Conservation (phyloP, 2,113 vertebrate species). For the Collichthys lucidus region DNA sequence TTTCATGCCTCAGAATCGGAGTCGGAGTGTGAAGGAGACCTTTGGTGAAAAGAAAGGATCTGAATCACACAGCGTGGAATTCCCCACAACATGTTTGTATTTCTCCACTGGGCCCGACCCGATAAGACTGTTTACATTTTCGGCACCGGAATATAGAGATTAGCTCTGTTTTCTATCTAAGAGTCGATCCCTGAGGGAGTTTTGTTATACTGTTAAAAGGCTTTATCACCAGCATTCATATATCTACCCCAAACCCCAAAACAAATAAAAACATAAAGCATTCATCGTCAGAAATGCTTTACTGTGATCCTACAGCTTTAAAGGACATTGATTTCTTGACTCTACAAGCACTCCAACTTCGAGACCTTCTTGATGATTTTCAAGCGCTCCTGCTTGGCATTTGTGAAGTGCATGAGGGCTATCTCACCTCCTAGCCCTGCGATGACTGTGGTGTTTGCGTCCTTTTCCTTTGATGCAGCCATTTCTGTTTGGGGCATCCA, state of each 20-base stretch:
- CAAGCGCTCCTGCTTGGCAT: background rate
- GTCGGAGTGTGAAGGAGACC: constrained; percentile 22
- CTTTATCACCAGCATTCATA: constrained; percentile 53
- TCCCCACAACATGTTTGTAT: constrained; percentile 57
- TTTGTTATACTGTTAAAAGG: constrained; percentile 26
- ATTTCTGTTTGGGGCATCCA: constrained; percentile 72
- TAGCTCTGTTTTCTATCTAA: constrained; percentile 39
- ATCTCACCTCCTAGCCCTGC: constrained; percentile 85
- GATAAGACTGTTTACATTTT: constrained; percentile 76
- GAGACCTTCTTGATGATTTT: constrained; percentile 6
- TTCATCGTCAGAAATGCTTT: constrained; percentile 13
- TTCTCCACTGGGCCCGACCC: constrained; percentile 39
- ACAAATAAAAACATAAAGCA: constrained; percentile 28
- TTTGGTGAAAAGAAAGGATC: constrained; percentile 33
- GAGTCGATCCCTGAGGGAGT: constrained; percentile 48
- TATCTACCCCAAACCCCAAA: constrained; percentile 33
- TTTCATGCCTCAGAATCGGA: constrained; percentile 32
- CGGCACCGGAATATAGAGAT: constrained; percentile 57
- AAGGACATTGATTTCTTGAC: constrained; percentile 18
- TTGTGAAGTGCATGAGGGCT: background rate
- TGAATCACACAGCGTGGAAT: constrained; percentile 50
- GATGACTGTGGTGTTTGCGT: constrained; percentile 74
- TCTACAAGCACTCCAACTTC: background rate
- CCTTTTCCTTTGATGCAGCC: constrained; percentile 83
- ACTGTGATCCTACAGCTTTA: background rate